Evolutionary conservation across 2,113 vertebrate species (phyloP), one percentile per base, ranked within the genome.

Genomic region (Budorcas taxicolor): DNA sequence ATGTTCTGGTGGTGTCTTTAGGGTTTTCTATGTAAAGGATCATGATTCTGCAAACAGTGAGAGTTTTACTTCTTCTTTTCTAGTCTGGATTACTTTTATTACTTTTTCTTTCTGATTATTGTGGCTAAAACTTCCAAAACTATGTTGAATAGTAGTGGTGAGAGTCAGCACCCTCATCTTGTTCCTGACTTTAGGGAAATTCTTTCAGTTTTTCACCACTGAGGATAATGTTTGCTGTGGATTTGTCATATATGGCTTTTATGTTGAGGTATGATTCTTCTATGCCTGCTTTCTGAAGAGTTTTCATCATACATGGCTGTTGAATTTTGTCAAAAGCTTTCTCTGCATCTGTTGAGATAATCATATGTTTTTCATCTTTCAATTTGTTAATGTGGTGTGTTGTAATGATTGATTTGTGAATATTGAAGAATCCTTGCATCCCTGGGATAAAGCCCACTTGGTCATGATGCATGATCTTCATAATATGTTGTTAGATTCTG

Each of bases 191-290:
- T 67, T n/a, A 67, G 16, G 62, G 1, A 67, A 67, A n/a, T n/a
- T n/a, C 7, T n/a, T n/a, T n/a, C 62, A 17, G 19, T n/a, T 67
- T 67, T 67, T 67, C 0, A 0, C 62, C 16, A 67, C 9, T 67
- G 7, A 67, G 4, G 62, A 67, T 67, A 19, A n/a, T 19, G 62
- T 67, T 67, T 67, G 62, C 62, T 67, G 62, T 67, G 33, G 62
- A 4, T 67, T 19, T 67, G 33, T 67, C 7, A 19, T n/a, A 67
- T 19, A 67, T 19, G 16, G 62, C 33, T 67, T 67, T 67, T n/a
- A 19, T 67, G 62, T 67, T 67, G 33, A n/a, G 33, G 33, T 67
- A 4, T n/a, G 62, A 67, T n/a, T 67, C 33, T n/a, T n/a, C 33
- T n/a, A 9, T 64, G 15, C 31, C 62, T 64, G 31, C 15, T 64